Base-by-base conservation (phyloP, 2,888 invertebrate species). In the Tetramorium bicarinatum region DNA sequence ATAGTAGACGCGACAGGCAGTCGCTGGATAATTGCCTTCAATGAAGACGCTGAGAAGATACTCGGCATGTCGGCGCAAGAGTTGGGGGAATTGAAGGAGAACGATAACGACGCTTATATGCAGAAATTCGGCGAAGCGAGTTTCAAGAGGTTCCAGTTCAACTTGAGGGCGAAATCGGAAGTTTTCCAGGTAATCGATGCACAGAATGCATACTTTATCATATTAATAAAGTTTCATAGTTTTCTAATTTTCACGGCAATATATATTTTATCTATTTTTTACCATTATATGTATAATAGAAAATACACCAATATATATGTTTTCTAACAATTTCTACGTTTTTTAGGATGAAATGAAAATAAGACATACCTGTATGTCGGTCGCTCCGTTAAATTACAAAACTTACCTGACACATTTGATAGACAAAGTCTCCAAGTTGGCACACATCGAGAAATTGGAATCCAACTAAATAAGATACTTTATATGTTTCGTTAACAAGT, bases 21-120 rank as follows among this genome's bases (percentile, higher is more conserved):
- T 94, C 97, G 97, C 89, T 99, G 99, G 97, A 97, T 97, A 11
- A 99, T 99, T 2, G 97, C 98, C 87, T 99, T 99, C 95, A 98
- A 97, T 91, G 97, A 97, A 67, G 96, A 97, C 41, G 98, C 97
- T 0, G 98, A 99, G 94, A 96, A 96, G 82, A 95, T 99, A 87
- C 94, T 99, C 34, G 97, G 97, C 6, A 96, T 95, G 77, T 95
- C 96, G 0, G 96, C 98, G 0, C 96, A 97, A 56, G 97, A 98
- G 89, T 95, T 99, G 44, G 99, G 99, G 0, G 96, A 97, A 87
- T 95, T 98, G 85, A 96, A 97, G 76, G 97, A 97, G 41, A 95
- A 95, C 88, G 96, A 98, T 95, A 96, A 96, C 83, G 95, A 96
- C 1, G 96, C 95, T 7, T 97, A 97, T 93, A 95, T 96, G 72